These are phyloP conservation scores for Crocuta crocuta DNA, from an alignment of 2,113 vertebrate species.

Conservation along the genomic window DNA sequence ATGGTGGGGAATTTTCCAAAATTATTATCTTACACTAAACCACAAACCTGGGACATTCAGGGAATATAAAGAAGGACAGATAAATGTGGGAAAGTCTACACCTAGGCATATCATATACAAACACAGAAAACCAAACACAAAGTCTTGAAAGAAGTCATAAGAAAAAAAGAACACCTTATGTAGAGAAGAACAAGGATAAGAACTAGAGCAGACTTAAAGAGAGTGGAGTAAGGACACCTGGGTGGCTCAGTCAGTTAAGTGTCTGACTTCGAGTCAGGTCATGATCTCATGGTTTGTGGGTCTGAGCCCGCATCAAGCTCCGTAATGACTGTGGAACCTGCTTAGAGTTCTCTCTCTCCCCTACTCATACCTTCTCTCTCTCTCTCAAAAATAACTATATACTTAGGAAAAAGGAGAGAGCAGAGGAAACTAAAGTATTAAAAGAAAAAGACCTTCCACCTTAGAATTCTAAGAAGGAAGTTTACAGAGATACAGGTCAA, in stretches of 20 bases:
- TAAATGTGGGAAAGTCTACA: neutral
- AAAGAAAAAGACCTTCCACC: neutral
- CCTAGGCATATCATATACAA: neutral
- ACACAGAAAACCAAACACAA: neutral
- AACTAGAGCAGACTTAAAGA: neutral
- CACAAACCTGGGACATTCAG: neutral
- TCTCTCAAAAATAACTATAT: too few species aligned
- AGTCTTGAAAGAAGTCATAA: neutral
- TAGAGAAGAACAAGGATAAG: neutral
- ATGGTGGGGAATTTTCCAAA: neutral
- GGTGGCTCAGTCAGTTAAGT: too few species aligned
- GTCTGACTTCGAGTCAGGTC: too few species aligned
- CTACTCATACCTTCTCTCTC: too few species aligned
- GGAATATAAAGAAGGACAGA: neutral
- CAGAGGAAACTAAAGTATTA: neutral
- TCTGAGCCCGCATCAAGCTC: too few species aligned
- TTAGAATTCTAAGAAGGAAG: neutral
- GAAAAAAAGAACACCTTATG: neutral
- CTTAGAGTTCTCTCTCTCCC: too few species aligned
- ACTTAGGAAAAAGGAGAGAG: neutral
- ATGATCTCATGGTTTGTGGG: too few species aligned
- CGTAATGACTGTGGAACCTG: too few species aligned
- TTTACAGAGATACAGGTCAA: neutral
- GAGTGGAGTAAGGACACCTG: neutral
- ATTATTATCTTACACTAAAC: neutral